Evolutionary conservation across 2,888 invertebrate genomes (phyloP).

Genomic region (Catocala fraxini): DNA sequence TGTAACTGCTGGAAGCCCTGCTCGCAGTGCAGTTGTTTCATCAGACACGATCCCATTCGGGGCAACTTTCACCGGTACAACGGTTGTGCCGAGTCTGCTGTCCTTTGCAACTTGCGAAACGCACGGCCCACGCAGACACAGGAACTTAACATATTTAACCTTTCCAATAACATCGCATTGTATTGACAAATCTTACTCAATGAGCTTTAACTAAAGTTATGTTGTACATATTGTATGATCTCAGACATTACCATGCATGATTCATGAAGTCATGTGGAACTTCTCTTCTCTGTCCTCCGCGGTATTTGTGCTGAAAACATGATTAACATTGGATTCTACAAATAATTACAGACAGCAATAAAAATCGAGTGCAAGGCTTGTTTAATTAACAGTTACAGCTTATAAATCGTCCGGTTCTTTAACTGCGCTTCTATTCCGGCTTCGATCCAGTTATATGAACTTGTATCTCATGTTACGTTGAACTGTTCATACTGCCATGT

Average conservation of each 20-base stretch:
- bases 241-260: too few relatives aligned
- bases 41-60: slow-evolving; percentile 30
- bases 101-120: slow-evolving; percentile 26
- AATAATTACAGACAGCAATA: not conserved
- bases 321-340: not conserved
- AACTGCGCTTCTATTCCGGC: slow-evolving; percentile 1
- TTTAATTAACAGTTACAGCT: slow-evolving; percentile 20
- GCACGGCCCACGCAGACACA: not conserved
- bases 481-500: not conserved
- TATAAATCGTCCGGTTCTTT: slow-evolving; percentile 12
- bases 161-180: slow-evolving; percentile 1
- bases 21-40: slow-evolving; percentile 31
- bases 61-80: slow-evolving; percentile 44
- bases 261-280: too few relatives aligned
- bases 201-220: too few relatives aligned
- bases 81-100: slow-evolving; percentile 26
- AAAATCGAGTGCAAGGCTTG: not conserved
- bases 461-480: not conserved
- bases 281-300: not conserved
- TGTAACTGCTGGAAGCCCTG: slow-evolving; percentile 6
- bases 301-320: not conserved
- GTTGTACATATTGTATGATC: too few relatives aligned
- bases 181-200: not conserved
- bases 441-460: slow-evolving; percentile 5
- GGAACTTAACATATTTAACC: slow-evolving; percentile 1